Percentiles rank a stretch among this genome's conserved stretches.
phyloP scores from a whole-genome alignment of 2,797 vertebrate genomes.

The Gobionotothen gibberifrons region DNA sequence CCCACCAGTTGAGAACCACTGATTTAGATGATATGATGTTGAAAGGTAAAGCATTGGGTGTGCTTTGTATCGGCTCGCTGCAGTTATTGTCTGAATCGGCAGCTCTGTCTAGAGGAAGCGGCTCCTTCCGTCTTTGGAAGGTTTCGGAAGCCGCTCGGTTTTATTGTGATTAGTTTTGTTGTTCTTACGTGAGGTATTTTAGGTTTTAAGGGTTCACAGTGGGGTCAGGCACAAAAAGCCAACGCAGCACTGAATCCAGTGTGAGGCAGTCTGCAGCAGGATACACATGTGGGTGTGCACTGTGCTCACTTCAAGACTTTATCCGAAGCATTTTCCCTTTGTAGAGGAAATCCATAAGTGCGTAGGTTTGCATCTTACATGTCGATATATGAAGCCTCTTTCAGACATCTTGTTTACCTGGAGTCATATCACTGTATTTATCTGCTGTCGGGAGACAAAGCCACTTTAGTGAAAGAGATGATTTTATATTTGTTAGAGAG shows the following conservation, averaged over 20 bases:
- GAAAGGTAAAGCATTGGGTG: neutral
- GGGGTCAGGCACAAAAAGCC: conserved; percentile 41
- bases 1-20: too few relatives aligned
- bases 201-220: conserved; percentile 33
- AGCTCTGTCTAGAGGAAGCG: conserved; percentile 4
- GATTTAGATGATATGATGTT: neutral
- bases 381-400: neutral
- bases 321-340: neutral
- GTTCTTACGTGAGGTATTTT: conserved; percentile 24
- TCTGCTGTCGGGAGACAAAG: too few relatives aligned
- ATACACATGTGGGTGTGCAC: neutral
- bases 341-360: conserved; percentile 3
- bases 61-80: neutral
- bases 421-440: too few relatives aligned
- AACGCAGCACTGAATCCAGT: conserved; percentile 14
- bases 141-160: neutral
- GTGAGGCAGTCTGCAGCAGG: conserved; percentile 7
- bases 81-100: neutral
- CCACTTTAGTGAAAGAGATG: neutral
- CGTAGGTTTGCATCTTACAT: conserved; percentile 7
- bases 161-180: conserved; percentile 24
- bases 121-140: neutral
- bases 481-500: neutral
- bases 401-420: neutral
- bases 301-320: neutral